Base-by-base conservation (phyloP, 2,888 invertebrate genomes). In the Drosophila emarginata region DNA sequence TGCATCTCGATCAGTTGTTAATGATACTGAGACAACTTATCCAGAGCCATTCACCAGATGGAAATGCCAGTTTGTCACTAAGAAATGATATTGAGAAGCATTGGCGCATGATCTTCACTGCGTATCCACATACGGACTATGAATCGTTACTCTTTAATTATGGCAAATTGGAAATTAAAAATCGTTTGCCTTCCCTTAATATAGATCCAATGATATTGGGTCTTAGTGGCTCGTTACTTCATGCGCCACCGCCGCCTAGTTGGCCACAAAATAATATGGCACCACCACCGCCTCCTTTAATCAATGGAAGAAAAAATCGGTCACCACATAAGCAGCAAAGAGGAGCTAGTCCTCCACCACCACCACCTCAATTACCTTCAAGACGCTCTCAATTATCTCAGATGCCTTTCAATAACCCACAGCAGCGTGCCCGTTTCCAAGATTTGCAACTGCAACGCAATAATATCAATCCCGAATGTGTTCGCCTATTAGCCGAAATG, bases 11-110 rank as follows among this genome's bases (percentile, higher is more conserved):
- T 3, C 91, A 92, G 71, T 84, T 94, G 15, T 76, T 92, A 53
- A 72, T 89, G 0, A 89, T 93, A 53, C 68, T 88, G 32, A 85
- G 79, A 37, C 78, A 64, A 2, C 72, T 91, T 1, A 64, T 90
- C 0, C 78, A 81, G 14, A 78, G 89, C 6, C 82, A 74, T 52
- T 74, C 84, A 6, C 67, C 69, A 0, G 81, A 84, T 2, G 91
- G 90, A 14, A 90, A 90, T 64, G 91, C 94, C 65, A 78, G 93
- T 0, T 62, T 79, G 0, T 85, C 91, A 7, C 23, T 93, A 26
- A 93, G 94, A 2, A 90, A 91, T 15, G 92, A 93, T 78, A 93
- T 94, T 36, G 93, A 92, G 36, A 85, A 92, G 58, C 93, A 93
- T 79, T 94, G 92, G 83, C 91, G 92, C 57, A 84, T 91, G 54